Percentiles rank a stretch among this genome's conserved stretches.
Evolutionary conservation across 1,140 invertebrate species (phyloP).

Genomic region (Drosophila triauraria): DNA sequence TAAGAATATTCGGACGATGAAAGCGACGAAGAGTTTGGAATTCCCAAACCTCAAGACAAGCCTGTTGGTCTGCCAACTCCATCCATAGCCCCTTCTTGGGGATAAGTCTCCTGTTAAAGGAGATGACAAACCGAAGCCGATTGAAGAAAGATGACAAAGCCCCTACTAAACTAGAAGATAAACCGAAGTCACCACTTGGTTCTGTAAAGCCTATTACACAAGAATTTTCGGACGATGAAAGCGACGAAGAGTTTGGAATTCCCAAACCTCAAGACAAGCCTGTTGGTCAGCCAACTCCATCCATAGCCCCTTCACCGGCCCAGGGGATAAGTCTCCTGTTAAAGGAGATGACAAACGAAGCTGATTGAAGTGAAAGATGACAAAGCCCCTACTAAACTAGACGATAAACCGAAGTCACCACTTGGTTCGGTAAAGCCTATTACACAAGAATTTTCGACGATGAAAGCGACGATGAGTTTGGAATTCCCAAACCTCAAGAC

Average conservation of each 20-base stretch:
- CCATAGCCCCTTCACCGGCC: too few species aligned
- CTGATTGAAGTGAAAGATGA: background rate
- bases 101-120: background rate
- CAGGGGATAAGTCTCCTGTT: too few species aligned
- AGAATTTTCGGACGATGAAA: constrained; percentile 12
- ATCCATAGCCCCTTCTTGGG: too few species aligned
- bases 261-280: background rate
- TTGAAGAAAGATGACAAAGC: constrained; percentile 6
- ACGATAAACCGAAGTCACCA: background rate
- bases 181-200: constrained; percentile 2
- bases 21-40: too few species aligned
- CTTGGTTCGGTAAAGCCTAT: too few species aligned
- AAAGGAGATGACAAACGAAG: too few species aligned
- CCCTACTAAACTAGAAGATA: constrained; percentile 1
- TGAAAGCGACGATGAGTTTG: too few species aligned
- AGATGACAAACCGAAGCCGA: background rate
- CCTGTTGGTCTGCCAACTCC: too few species aligned
- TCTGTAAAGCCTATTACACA: background rate
- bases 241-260: constrained; percentile 5
- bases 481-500: too few species aligned
- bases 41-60: too few species aligned
- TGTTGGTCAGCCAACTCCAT: background rate
- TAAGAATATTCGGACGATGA: too few species aligned
- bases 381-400: background rate
- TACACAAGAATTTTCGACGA: too few species aligned